Evolutionary conservation across 2,888 invertebrate genomes (phyloP).

Genomic region (Chymomyza procnemis): DNA sequence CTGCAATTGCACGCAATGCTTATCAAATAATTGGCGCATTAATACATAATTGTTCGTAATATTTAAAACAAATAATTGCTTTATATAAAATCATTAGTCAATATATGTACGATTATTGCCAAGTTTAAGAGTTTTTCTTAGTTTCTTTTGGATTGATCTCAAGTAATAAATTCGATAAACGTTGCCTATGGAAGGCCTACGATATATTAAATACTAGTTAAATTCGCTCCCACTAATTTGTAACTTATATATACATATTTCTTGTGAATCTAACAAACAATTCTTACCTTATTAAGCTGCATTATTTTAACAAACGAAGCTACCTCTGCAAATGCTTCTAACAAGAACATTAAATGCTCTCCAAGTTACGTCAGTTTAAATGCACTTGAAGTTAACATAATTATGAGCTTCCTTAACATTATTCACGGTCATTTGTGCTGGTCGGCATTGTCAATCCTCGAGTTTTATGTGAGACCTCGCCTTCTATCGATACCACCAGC

Average conservation of each 20-base stretch:
- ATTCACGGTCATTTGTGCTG: not conserved
- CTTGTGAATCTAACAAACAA: too few species aligned
- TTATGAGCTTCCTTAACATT: not conserved
- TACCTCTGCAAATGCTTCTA: not conserved
- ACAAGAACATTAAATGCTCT: not conserved
- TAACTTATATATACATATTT: too few species aligned
- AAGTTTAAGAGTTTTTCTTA: too few species aligned
- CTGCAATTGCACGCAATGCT: not conserved
- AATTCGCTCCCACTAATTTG: too few species aligned
- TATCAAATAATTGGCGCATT: not conserved
- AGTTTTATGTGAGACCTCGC: not conserved
- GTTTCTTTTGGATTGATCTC: too few species aligned
- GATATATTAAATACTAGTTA: too few species aligned
- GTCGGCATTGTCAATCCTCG: not conserved
- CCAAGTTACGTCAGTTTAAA: not conserved
- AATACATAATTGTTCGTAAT: not conserved
- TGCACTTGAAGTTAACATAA: not conserved
- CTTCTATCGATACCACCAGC: not conserved
- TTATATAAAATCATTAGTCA: not conserved
- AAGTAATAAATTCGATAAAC: too few species aligned
- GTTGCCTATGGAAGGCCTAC: too few species aligned
- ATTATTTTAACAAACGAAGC: too few species aligned
- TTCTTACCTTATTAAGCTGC: too few species aligned
- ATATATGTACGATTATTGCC: too few species aligned
- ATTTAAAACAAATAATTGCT: not conserved